A percentile compares a stretch with the other conserved stretches of the same genome.
phyloP scores from a whole-genome alignment of 2,113 vertebrate species.

The Poecile atricapillus region DNA sequence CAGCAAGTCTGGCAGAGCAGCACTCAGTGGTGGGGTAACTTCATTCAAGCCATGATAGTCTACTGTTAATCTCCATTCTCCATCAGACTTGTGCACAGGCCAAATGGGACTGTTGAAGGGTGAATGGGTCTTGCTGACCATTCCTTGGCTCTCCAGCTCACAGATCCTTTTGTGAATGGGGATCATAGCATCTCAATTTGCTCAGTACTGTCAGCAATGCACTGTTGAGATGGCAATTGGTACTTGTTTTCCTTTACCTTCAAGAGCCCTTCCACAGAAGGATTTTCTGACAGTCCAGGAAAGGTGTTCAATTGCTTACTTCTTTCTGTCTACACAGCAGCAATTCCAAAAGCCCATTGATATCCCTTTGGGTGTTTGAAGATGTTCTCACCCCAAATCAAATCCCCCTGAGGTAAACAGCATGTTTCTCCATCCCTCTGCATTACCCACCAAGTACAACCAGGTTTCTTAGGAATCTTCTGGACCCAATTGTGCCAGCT shows the following conservation, averaged over 20 bases:
- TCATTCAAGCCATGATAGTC: not conserved
- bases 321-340: not conserved
- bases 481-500: not conserved
- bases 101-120: not conserved
- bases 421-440: too few relatives aligned
- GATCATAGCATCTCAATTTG: not conserved
- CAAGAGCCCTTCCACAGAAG: not conserved
- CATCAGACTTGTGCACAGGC: not conserved
- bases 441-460: not conserved
- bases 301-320: not conserved
- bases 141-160: not conserved
- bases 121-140: not conserved
- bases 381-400: not conserved
- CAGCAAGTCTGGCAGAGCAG: not conserved
- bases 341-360: not conserved
- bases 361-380: not conserved
- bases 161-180: not conserved
- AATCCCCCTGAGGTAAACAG: not conserved
- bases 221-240: not conserved
- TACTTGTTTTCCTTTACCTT: not conserved
- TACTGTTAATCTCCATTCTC: not conserved
- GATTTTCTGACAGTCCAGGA: not conserved
- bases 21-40: not conserved
- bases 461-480: not conserved
- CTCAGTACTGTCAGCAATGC: not conserved